Conservation (phyloP, 2,113 vertebrate genomes). For the Cardinalis cardinalis region DNA sequence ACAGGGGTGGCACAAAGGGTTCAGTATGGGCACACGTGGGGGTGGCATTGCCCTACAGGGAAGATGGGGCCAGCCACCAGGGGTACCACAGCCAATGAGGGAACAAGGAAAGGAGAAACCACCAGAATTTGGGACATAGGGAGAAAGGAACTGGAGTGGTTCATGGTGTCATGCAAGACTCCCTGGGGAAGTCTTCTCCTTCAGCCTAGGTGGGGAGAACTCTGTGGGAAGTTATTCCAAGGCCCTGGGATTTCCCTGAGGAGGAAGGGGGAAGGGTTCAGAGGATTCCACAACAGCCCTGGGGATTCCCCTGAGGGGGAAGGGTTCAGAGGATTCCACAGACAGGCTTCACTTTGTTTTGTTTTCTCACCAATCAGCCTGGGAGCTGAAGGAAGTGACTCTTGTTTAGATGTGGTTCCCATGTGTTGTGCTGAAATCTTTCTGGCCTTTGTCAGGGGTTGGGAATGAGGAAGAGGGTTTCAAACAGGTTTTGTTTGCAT, state of each 20-base stretch:
- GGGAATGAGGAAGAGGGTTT: neutral
- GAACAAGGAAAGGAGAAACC: neutral
- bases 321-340: neutral
- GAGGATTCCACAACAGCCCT: neutral
- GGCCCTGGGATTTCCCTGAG: neutral
- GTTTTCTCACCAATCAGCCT: neutral
- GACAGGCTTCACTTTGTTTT: neutral
- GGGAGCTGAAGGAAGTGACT: neutral
- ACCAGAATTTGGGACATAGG: neutral
- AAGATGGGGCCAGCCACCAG: neutral
- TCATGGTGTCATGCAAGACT: neutral
- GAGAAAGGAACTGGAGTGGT: neutral
- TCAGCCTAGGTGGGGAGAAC: neutral
- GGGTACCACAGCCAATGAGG: neutral
- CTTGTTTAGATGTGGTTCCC: neutral
- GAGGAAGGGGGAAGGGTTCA: neutral
- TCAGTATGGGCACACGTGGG: too few relatives aligned
- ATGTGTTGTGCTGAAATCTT: accelerated
- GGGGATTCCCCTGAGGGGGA: neutral
- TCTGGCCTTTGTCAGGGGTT: neutral
- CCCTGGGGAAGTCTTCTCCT: neutral
- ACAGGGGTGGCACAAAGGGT: neutral
- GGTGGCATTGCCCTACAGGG: neutral
- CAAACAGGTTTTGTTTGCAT: neutral
- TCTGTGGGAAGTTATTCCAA: neutral